Evolutionary conservation across 1,140 invertebrate species (phyloP), one percentile per base, ranked within the genome.

Genomic region (Geopemphigus sp.): DNA sequence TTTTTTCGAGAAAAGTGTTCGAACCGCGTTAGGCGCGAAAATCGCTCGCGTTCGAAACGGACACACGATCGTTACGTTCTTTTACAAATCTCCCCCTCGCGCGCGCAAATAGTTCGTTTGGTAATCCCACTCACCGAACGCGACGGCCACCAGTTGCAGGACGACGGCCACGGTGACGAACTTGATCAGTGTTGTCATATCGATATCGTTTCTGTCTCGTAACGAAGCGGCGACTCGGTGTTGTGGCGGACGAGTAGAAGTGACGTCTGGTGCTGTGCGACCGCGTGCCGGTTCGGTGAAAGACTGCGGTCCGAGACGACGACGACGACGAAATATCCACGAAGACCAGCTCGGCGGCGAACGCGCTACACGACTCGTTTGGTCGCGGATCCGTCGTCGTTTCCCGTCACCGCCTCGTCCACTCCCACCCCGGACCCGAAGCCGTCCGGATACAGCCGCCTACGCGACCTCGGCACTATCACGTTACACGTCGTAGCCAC

Each of bases 81-180:
- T 39, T n/a, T n/a, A n/a, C n/a, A n/a, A n/a, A 39, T 50, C 47
- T 5, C 47, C 4, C 19, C 54, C 0, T 22, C 26, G 1, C 24
- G 1, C 26, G 11, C 26, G 12, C n/a, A n/a, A n/a, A n/a, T n/a
- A n/a, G n/a, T n/a, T n/a, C n/a, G n/a, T n/a, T n/a, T n/a, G n/a
- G n/a, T n/a, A n/a, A n/a, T n/a, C n/a, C n/a, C n/a, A 50, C 74
- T 78, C 24, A 78, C 74, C 74, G 6, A 26, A 63, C 4, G 10
- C 22, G 26, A 47, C 15, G 57, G 56, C 15, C 10, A 78, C 19
- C 17, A 61, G 39, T 17, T 47, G 32, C 39, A 63, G 8, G 3
- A 78, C n/a, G 22, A 50, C 56, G 39, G 39, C 57, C 8, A 78
- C 24, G 10, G 15, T 39, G 15, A 78, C 6, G 39, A 14, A 63